Evolutionary conservation across 2,888 invertebrate genomes (phyloP).

Genomic region (Slavum lentiscoides): DNA sequence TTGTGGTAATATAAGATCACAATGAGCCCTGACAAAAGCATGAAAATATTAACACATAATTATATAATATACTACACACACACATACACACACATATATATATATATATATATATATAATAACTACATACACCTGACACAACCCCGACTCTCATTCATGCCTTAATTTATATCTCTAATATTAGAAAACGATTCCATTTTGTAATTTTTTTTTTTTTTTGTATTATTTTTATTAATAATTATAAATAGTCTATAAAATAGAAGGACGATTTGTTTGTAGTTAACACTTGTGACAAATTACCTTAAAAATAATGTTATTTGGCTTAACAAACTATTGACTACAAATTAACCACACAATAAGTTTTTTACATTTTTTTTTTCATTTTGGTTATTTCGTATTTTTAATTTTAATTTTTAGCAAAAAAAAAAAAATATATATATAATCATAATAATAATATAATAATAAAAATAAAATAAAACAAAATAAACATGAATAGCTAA

Average conservation of each 20-base stretch:
- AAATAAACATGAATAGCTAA: slow-evolving; percentile 49
- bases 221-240: slow-evolving; percentile 25
- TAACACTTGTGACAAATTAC: slow-evolving; percentile 49
- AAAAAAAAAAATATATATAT: slow-evolving; percentile 39
- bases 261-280: slow-evolving; percentile 52
- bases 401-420: slow-evolving; percentile 39
- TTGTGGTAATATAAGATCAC: slow-evolving; percentile 49
- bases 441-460: slow-evolving; percentile 34
- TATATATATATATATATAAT: slow-evolving; percentile 6
- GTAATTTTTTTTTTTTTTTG: slow-evolving; percentile 42
- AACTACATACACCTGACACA: slow-evolving; percentile 38
- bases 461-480: slow-evolving; percentile 50
- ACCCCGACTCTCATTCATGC: slow-evolving; percentile 33
- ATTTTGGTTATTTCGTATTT: slow-evolving; percentile 22
- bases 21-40: slow-evolving; percentile 28
- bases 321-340: slow-evolving; percentile 52
- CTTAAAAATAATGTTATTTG: slow-evolving; percentile 50
- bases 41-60: slow-evolving; percentile 21
- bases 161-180: slow-evolving; percentile 25
- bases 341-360: slow-evolving; percentile 53
- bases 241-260: slow-evolving; percentile 48
- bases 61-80: slow-evolving; percentile 6
- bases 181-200: slow-evolving; percentile 44
- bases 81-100: not conserved
- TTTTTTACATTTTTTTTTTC: slow-evolving; percentile 47